Conservation (phyloP, 2,113 vertebrate species). For the Brachypodius melanocephalos region DNA sequence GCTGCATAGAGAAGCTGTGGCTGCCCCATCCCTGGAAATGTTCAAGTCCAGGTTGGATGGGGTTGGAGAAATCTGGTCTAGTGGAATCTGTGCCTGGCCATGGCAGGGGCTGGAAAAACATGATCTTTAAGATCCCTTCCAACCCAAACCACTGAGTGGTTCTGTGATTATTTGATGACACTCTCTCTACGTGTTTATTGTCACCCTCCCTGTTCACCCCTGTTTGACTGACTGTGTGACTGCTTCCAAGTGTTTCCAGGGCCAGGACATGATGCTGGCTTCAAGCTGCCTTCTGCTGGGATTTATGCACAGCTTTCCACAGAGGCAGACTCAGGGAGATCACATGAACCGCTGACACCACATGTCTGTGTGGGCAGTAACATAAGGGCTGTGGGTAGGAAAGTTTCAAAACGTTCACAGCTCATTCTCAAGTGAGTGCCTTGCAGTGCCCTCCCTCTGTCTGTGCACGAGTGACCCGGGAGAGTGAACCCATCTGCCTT, state of each 20-base stretch:
- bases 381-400: slow-evolving; percentile 46
- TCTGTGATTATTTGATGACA: not conserved
- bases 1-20: not conserved
- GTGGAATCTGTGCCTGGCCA: not conserved
- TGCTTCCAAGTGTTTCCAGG: not conserved
- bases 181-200: not conserved
- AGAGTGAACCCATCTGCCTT: not conserved
- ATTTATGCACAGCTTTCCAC: not conserved
- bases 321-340: not conserved
- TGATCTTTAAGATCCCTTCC: not conserved
- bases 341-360: not conserved
- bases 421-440: not conserved
- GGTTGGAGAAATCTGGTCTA: not conserved
- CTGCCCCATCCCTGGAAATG: not conserved
- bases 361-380: not conserved
- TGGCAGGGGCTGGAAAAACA: not conserved
- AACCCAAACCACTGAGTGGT: not conserved
- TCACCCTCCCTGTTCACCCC: not conserved
- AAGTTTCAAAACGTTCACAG: slow-evolving; percentile 2
- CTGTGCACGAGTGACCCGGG: slow-evolving; percentile 4
- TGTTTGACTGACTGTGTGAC: not conserved
- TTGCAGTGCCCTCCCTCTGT: not conserved
- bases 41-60: not conserved
- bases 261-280: not conserved
- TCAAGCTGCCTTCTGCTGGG: not conserved